phyloP scores from a whole-genome alignment of 92 coral and sea anemone species.

The Bergia puertoricense region DNA sequence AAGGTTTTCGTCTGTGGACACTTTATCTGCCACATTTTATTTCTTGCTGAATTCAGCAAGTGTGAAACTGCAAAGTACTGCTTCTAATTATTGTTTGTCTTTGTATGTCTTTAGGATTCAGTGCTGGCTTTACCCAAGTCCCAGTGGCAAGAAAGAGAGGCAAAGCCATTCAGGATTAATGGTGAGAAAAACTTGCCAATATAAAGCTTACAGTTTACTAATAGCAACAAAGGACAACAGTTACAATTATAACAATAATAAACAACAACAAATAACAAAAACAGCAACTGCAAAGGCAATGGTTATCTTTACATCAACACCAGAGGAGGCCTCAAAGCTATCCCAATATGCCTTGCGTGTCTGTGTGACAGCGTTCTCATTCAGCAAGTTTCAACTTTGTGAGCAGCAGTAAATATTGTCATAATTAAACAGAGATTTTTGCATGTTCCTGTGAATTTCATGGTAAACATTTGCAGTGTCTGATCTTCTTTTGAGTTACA shows the following conservation, averaged over 20 bases:
- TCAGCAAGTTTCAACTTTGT: too few species aligned
- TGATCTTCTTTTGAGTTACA: too few species aligned
- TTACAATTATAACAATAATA: background rate
- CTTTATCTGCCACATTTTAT: background rate
- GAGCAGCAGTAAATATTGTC: too few species aligned
- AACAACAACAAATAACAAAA: background rate
- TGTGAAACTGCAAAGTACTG: background rate
- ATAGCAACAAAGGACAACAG: too few species aligned
- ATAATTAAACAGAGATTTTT: too few species aligned
- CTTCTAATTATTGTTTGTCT: background rate
- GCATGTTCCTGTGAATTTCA: too few species aligned
- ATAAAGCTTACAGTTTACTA: background rate
- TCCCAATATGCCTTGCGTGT: too few species aligned
- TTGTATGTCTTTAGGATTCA: constrained; percentile 62
- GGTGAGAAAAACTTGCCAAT: constrained; percentile 42
- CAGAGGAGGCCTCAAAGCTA: too few species aligned
- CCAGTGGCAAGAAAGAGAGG: constrained; percentile 85
- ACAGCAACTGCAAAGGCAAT: too few species aligned
- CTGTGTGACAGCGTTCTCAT: too few species aligned
- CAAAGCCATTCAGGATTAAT: constrained; percentile 71
- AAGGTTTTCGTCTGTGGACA: background rate
- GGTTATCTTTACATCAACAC: too few species aligned
- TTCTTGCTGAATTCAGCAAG: background rate
- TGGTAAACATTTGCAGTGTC: too few species aligned
- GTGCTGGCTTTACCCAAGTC: constrained; percentile 81